Evolutionary conservation across 2,888 invertebrate genomes (phyloP).

Genomic region (Cephus spinipes): DNA sequence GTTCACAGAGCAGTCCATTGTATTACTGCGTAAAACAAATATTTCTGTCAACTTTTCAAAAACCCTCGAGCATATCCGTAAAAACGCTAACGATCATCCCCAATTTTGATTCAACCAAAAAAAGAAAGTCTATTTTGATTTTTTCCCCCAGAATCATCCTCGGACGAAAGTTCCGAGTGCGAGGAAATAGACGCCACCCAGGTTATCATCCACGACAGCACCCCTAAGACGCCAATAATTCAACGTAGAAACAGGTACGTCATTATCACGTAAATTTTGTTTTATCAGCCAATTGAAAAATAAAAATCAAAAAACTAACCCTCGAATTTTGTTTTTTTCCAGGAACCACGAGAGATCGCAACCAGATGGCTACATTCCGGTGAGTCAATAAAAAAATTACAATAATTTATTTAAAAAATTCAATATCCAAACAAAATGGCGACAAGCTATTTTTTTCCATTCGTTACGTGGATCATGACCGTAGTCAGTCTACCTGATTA

Average conservation of each 20-base stretch:
- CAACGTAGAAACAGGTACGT: constrained; percentile 67
- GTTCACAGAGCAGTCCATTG: neutral
- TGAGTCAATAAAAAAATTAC: constrained; percentile 42
- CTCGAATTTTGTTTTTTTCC: constrained; percentile 40
- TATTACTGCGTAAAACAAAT: neutral
- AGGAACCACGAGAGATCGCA: constrained; percentile 60
- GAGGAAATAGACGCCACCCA: constrained; percentile 83
- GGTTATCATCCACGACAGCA: constrained; percentile 84
- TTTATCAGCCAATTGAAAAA: neutral
- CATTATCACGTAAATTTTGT: neutral
- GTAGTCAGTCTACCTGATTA: neutral
- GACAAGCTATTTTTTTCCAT: neutral
- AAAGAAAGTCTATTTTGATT: neutral
- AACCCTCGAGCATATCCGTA: neutral
- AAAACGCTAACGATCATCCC: no score
- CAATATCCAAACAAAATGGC: no score
- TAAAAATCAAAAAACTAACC: neutral
- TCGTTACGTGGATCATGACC: neutral
- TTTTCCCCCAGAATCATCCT: constrained; percentile 34
- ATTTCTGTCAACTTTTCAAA: neutral
- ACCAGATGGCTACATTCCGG: constrained; percentile 65
- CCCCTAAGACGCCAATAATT: constrained; percentile 77
- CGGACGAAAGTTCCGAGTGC: constrained; percentile 69
- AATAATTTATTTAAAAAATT: no score
- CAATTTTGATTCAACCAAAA: no score